Percentiles rank a stretch among this genome's conserved stretches.
Evolutionary conservation across 2,113 vertebrate species (phyloP).

Genomic region (Euleptes europaea): DNA sequence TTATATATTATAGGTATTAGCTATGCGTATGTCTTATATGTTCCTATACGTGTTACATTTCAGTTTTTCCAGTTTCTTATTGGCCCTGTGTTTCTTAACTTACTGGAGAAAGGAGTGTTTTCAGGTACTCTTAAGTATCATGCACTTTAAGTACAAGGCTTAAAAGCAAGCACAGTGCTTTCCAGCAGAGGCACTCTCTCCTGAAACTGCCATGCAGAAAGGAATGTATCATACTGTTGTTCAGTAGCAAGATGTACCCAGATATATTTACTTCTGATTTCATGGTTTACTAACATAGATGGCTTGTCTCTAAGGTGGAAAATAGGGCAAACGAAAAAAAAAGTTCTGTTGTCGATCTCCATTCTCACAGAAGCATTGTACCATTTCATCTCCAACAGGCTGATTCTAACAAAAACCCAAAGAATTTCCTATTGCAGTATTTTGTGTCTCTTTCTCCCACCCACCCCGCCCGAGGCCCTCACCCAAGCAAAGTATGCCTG

Average conservation of each 20-base stretch:
- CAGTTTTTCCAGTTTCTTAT: neutral
- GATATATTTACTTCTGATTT: conserved; percentile 2
- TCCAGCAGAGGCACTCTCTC: neutral
- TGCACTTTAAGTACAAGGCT: neutral
- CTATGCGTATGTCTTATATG: too few relatives aligned
- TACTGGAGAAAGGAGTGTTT: neutral
- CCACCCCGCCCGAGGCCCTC: neutral
- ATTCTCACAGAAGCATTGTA: neutral
- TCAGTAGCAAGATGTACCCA: conserved; percentile 17
- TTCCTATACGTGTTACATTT: neutral
- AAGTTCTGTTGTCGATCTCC: neutral
- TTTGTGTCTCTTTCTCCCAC: too few relatives aligned
- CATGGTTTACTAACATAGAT: neutral
- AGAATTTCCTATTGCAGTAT: neutral
- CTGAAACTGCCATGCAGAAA: neutral
- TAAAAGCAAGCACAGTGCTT: neutral
- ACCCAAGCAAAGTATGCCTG: neutral
- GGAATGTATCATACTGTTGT: neutral
- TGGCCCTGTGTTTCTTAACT: neutral
- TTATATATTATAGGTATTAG: too few relatives aligned
- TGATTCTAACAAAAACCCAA: neutral
- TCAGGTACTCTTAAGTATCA: neutral
- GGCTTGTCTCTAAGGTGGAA: neutral
- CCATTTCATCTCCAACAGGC: neutral
- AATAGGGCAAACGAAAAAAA: neutral